A percentile compares a stretch with the other conserved stretches of the same genome.
Evolutionary conservation across 2,113 vertebrate genomes (phyloP).

Genomic region (Australoheros scitulus): DNA sequence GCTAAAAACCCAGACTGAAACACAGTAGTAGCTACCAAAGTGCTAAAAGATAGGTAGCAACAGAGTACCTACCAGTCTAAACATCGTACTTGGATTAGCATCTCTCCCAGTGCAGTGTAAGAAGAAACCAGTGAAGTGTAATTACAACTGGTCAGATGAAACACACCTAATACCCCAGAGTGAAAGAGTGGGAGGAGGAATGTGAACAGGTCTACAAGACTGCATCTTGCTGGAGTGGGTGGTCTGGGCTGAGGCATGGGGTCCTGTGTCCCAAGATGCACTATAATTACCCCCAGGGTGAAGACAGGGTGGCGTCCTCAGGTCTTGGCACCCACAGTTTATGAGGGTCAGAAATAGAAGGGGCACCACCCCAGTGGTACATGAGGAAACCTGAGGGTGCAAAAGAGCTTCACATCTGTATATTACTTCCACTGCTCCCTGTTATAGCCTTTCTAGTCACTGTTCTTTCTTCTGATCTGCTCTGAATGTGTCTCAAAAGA

Average conservation of each 20-base stretch:
- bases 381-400: conserved; percentile 44
- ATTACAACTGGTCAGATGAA: conserved; percentile 57
- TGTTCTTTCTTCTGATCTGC: neutral
- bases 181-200: conserved; percentile 26
- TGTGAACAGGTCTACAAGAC: conserved; percentile 37
- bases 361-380: conserved; percentile 42
- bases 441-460: neutral
- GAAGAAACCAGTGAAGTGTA: conserved; percentile 51
- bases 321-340: conserved; percentile 78
- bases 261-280: conserved; percentile 53
- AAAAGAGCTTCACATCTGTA: conserved; percentile 54
- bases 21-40: conserved; percentile 16
- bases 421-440: conserved; percentile 12
- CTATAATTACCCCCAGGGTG: conserved; percentile 80
- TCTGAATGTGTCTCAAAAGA: neutral
- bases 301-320: conserved; percentile 79
- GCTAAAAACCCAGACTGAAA: conserved; percentile 43
- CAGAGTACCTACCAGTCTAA: conserved; percentile 56
- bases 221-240: conserved; percentile 43
- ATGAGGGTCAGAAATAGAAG: conserved; percentile 78
- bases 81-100: conserved; percentile 52
- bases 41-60: conserved; percentile 64
- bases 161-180: conserved; percentile 57
- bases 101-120: conserved; percentile 47
- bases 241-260: conserved; percentile 44